A percentile compares a stretch with the other conserved stretches of the same genome.
Conservation (phyloP, 1,140 invertebrate genomes). For the Drosophila rhopaloa region DNA sequence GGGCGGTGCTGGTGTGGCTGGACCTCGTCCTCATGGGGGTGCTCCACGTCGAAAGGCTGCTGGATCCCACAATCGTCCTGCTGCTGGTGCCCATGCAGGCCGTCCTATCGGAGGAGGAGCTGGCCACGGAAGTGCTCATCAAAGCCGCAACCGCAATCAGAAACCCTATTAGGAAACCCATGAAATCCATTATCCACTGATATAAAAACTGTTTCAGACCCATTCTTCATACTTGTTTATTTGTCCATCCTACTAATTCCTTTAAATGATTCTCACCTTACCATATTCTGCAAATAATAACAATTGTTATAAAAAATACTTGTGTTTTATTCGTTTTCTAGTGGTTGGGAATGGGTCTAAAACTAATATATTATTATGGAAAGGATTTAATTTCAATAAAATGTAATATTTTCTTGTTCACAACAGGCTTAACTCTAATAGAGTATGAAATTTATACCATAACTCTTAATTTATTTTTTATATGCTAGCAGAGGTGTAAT, state of each 20-base stretch:
- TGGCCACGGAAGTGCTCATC: conserved; percentile 8
- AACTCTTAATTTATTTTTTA: no score
- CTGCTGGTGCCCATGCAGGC: not conserved
- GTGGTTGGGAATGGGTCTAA: not conserved
- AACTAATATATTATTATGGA: no score
- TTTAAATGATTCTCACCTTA: no score
- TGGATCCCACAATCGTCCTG: conserved; percentile 4
- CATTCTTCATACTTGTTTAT: not conserved
- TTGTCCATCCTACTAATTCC: no score
- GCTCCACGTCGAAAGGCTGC: conserved; percentile 6
- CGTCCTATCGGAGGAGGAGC: conserved; percentile 7
- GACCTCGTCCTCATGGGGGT: conserved; percentile 18
- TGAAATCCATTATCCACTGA: not conserved
- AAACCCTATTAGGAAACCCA: conserved; percentile 12
- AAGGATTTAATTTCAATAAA: no score
- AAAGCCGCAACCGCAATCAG: conserved; percentile 13
- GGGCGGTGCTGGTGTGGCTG: not conserved
- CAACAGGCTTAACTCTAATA: no score
- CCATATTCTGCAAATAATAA: conserved; percentile 5
- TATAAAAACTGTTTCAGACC: not conserved
- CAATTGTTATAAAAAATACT: not conserved
- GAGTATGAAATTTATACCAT: no score
- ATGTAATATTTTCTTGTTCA: no score
- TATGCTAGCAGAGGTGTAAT: no score
- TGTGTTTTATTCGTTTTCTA: not conserved